Conservation (phyloP, 2,888 invertebrate species). For the Abscondita cerata region DNA sequence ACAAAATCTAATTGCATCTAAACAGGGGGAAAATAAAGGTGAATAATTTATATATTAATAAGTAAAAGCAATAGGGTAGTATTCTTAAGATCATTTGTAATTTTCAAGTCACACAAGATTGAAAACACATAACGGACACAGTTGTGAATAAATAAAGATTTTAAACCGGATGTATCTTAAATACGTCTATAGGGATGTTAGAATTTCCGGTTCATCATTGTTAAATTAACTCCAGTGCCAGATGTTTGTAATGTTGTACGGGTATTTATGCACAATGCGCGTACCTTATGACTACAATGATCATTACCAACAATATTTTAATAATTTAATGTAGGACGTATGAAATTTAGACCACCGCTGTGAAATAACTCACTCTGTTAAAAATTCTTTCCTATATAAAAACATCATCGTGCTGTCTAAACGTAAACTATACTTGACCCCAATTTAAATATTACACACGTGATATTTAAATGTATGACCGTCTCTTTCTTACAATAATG, state of each 20-base stretch:
- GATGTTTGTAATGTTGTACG: slow-evolving; percentile 40
- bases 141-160: slow-evolving; percentile 4
- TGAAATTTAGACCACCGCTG: slow-evolving; percentile 1
- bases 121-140: neutral
- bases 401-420: slow-evolving; percentile 7
- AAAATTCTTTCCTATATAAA: slow-evolving; percentile 15
- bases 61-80: too few species aligned
- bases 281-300: neutral
- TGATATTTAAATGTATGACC: slow-evolving; percentile 16
- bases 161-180: slow-evolving; percentile 41
- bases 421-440: slow-evolving; percentile 25
- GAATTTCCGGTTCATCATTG: slow-evolving; percentile 48
- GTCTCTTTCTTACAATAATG: neutral
- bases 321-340: neutral
- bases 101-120: too few species aligned
- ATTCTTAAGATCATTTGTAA: too few species aligned
- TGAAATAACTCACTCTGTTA: neutral
- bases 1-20: too few species aligned
- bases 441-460: slow-evolving; percentile 25
- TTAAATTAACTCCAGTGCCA: slow-evolving; percentile 45
- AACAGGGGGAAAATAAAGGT: too few species aligned
- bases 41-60: too few species aligned
- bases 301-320: neutral
- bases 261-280: neutral
- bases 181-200: slow-evolving; percentile 38